Base-by-base conservation (phyloP, 1,140 invertebrate genomes). In the Pseudachorutes palmiensis region DNA sequence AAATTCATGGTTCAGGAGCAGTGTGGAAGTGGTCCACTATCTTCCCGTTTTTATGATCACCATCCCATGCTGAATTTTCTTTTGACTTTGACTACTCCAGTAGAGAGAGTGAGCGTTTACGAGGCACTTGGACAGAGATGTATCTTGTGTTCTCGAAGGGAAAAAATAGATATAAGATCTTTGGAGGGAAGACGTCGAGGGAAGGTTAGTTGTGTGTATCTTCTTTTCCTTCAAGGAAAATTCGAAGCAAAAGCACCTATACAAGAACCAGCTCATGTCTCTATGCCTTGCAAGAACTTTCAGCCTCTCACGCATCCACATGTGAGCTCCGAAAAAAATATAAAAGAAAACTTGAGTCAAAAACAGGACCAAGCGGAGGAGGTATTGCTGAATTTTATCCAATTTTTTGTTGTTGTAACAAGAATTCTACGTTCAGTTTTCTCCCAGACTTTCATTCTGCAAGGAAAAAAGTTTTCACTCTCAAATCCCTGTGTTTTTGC, bases 141-240 rank as follows among this genome's bases (percentile, higher is more conserved):
- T n/a, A n/a, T n/a, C n/a, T n/a, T n/a, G n/a, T n/a, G n/a, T n/a
- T n/a, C 51, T 55, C 14, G 9, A 9, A 14, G 24, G 51, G 51
- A 55, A 55, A 55, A 55, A 55, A 55, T 55, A 55, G 51, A 55
- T 55, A 55, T 55, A 55, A 55, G 51, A 55, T 55, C 51, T 55
- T 55, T 9, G 51, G 5, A 55, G 24, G 3, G 24, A 3, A 14
- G 24, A 22, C 24, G 12, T 55, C 9, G 24, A 55, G 51, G 51
- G 24, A 26, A 55, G 51, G 51, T 16, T 9, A 19, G 36, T 41
- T 41, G 36, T 41, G n/a, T 41, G 36, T 41, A 9, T 41, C 36
- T 41, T 41, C 36, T 5, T 9, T 41, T 41, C 36, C 5, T 19
- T 19, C 36, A 41, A 12, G 12, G 24, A 16, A 55, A 55, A 45